phyloP scores from a whole-genome alignment of 2,113 vertebrate species.

The Numida meleagris region DNA sequence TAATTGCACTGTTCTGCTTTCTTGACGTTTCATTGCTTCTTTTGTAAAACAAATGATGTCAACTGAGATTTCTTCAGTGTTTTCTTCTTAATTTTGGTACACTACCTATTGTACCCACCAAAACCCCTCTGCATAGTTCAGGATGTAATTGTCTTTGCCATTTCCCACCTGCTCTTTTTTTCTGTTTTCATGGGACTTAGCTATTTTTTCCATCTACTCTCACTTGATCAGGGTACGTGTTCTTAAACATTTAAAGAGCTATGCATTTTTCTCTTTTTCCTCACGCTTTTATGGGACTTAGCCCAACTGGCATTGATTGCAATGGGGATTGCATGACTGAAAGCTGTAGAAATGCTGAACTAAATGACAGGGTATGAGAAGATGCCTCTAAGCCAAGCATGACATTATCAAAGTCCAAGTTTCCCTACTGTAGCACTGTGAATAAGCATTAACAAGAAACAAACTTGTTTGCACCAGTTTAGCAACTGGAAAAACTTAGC shows the following conservation, averaged over 20 bases:
- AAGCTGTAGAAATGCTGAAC: neutral
- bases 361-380: neutral
- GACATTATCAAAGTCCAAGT: neutral
- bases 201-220: neutral
- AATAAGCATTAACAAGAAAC: neutral
- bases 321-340: neutral
- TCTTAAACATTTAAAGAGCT: neutral
- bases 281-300: neutral
- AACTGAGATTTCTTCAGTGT: neutral
- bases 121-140: neutral
- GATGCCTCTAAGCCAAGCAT: neutral
- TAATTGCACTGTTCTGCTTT: neutral
- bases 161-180: neutral
- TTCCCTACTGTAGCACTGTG: neutral
- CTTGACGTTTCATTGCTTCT: neutral
- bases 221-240: neutral
- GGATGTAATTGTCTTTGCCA: neutral
- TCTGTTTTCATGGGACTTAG: neutral
- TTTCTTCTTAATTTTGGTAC: neutral
- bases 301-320: neutral
- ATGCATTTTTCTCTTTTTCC: neutral
- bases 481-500: conserved; percentile 7
- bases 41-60: neutral
- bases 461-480: conserved; percentile 25
- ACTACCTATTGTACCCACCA: neutral